Evolutionary conservation across 2,797 vertebrate genomes (phyloP).

Genomic region (Sitta carolinensis): DNA sequence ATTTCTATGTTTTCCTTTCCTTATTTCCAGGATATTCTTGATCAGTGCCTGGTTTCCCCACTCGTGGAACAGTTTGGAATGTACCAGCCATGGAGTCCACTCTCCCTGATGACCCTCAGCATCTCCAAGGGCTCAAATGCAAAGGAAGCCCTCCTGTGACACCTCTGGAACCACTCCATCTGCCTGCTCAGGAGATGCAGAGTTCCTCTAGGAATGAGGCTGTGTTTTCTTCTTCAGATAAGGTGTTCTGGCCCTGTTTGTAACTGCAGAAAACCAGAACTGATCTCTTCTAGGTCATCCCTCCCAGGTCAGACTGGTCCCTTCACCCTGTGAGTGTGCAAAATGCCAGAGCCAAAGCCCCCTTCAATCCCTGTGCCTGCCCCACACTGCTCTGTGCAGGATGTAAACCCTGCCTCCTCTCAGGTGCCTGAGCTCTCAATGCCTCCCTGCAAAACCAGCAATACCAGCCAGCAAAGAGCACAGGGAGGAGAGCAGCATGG

Average conservation of each 20-base stretch:
- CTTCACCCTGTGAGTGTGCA: not conserved
- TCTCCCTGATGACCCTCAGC: not conserved
- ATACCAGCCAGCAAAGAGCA: not conserved
- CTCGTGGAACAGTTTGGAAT: not conserved
- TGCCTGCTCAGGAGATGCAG: not conserved
- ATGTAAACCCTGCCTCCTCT: not conserved
- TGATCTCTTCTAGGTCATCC: not conserved
- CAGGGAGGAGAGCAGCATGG: not conserved
- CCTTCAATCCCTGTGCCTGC: not conserved
- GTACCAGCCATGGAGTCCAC: not conserved
- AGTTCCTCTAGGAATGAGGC: not conserved
- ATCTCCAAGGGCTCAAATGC: not conserved
- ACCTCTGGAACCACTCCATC: not conserved
- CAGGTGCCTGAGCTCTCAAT: not conserved
- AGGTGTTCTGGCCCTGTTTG: not conserved
- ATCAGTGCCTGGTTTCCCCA: not conserved
- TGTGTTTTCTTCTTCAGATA: not conserved
- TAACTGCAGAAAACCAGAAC: not conserved
- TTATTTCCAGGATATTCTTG: not conserved
- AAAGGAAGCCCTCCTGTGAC: not conserved
- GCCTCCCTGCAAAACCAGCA: not conserved
- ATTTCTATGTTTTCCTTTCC: not conserved
- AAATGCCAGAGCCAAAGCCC: not conserved
- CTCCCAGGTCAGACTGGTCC: not conserved
- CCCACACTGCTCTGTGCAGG: not conserved